A percentile compares a stretch with the other conserved stretches of the same genome.
Evolutionary conservation across 30 jellyfish, hydroid and myxozoan species (phyloP).

Genomic region (Rhopilema esculentum): DNA sequence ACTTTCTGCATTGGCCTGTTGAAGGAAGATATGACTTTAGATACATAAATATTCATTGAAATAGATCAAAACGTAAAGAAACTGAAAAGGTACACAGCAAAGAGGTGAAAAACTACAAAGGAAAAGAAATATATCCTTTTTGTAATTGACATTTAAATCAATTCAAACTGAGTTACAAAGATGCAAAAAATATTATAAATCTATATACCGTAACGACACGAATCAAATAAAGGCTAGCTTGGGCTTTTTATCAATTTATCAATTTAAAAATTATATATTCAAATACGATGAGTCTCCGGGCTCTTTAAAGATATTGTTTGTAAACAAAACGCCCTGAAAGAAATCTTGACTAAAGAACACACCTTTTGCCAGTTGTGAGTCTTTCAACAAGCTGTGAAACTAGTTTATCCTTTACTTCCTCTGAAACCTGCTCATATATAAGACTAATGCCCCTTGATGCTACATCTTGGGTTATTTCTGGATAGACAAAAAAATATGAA

Average conservation of each 20-base stretch:
- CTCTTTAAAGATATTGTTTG: no score
- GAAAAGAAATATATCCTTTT: no score
- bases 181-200: no score
- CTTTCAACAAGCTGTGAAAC: slow-evolving; percentile 86
- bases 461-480: slow-evolving; percentile 90
- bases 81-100: background rate
- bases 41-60: no score
- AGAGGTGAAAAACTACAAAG: background rate
- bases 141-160: no score
- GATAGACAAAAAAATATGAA: background rate
- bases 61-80: no score
- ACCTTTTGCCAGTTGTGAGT: slow-evolving; percentile 93
- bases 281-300: no score
- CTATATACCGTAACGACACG: no score
- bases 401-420: slow-evolving; percentile 63
- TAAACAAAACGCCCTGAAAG: background rate
- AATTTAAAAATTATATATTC: no score
- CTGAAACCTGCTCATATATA: slow-evolving; percentile 86
- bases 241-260: no score
- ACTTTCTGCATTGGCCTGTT: slow-evolving; percentile 78
- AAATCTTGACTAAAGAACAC: background rate
- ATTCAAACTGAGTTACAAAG: no score
- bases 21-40: background rate
- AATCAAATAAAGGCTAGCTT: no score
- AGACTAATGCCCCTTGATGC: slow-evolving; percentile 96